Evolutionary conservation across 2,888 invertebrate species (phyloP).

Genomic region (Tribolium freemani): DNA sequence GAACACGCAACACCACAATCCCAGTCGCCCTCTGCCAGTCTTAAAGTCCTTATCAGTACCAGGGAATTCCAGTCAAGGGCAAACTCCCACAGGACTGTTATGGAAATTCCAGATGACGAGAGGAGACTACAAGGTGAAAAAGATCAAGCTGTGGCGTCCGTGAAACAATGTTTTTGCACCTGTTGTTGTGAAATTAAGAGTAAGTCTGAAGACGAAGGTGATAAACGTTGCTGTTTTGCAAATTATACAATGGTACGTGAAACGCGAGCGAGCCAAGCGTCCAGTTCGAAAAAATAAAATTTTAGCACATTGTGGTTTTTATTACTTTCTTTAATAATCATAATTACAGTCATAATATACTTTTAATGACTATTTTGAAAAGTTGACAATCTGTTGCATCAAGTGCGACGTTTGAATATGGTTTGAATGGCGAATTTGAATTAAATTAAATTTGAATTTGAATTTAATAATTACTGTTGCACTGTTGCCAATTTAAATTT

Average conservation of each 20-base stretch:
- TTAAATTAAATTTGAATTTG: no score
- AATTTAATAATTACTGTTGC: no score
- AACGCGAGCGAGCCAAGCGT: background rate
- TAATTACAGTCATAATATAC: no score
- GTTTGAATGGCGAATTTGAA: no score
- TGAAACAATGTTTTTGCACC: background rate
- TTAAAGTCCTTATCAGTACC: background rate
- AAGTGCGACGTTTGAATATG: no score
- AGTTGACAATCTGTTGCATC: no score
- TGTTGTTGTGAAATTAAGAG: conserved; percentile 5
- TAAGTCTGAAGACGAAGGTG: background rate
- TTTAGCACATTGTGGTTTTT: background rate
- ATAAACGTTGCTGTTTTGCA: conserved; percentile 2
- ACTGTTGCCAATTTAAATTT: no score
- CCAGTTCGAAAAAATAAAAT: conserved; percentile 4
- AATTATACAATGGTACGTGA: conserved; percentile 13
- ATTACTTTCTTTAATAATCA: background rate
- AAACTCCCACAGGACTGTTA: background rate
- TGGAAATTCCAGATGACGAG: background rate
- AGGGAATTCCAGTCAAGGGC: background rate
- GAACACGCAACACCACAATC: background rate
- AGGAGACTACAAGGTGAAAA: background rate
- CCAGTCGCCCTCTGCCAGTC: background rate
- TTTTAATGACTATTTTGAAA: no score
- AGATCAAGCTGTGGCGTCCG: background rate